These are phyloP conservation scores for Asobara japonica DNA, from an alignment of 1,140 invertebrate genomes.

Conservation along the genomic window DNA sequence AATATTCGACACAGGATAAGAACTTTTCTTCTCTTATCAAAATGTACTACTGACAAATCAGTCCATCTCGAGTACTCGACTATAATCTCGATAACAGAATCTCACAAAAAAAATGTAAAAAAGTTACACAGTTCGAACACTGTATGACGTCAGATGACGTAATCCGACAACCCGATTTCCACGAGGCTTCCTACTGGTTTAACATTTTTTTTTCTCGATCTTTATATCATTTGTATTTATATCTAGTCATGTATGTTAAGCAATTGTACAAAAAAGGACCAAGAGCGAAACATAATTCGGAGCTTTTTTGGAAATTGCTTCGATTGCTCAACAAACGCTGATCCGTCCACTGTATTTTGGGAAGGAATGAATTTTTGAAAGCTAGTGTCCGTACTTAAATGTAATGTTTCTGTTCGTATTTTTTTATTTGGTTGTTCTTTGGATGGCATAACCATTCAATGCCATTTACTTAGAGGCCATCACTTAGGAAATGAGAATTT, in stretches of 20 bases:
- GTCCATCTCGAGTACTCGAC: too few species aligned
- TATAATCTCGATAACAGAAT: too few species aligned
- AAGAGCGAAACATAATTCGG: neutral
- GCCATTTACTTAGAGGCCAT: neutral
- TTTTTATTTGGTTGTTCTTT: neutral
- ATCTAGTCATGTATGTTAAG: constrained; percentile 15
- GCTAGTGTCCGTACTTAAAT: neutral
- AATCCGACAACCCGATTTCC: too few species aligned
- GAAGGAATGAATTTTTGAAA: neutral
- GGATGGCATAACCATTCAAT: neutral
- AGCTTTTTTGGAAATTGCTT: neutral
- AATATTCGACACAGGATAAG: too few species aligned
- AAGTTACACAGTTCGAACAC: too few species aligned
- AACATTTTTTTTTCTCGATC: neutral
- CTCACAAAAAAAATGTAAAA: too few species aligned
- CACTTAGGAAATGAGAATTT: neutral
- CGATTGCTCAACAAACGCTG: neutral
- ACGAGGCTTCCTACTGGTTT: too few species aligned
- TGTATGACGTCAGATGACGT: too few species aligned
- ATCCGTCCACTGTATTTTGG: neutral
- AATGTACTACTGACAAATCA: too few species aligned
- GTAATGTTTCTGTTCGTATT: neutral
- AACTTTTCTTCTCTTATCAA: too few species aligned
- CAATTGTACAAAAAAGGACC: neutral
- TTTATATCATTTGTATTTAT: constrained; percentile 9